A percentile compares a stretch with the other conserved stretches of the same genome.
Conservation (phyloP, 2,888 invertebrate genomes). For the Argynnis bischoffii region DNA sequence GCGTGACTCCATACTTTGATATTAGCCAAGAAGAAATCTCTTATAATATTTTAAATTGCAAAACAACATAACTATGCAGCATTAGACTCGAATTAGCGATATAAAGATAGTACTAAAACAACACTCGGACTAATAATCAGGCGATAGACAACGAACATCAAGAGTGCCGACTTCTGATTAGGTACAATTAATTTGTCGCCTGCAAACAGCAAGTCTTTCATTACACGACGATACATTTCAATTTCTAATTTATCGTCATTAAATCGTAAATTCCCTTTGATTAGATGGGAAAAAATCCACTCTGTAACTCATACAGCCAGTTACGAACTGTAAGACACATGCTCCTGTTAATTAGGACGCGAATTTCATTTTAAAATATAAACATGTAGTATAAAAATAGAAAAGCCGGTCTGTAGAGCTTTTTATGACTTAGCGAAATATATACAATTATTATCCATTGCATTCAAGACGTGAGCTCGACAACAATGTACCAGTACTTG, state of each 20-base stretch:
- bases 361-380: constrained; percentile 31
- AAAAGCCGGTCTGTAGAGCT: constrained; percentile 15
- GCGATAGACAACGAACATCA: constrained; percentile 39
- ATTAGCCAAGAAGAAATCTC: background rate
- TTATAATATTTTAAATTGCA: constrained; percentile 1
- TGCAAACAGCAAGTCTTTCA: constrained; percentile 48
- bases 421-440: constrained; percentile 17
- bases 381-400: constrained; percentile 24
- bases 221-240: constrained; percentile 41
- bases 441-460: constrained; percentile 13
- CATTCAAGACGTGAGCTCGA: constrained; percentile 6
- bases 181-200: constrained; percentile 67
- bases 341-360: constrained; percentile 33
- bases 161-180: constrained; percentile 64
- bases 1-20: background rate
- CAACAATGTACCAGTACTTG: constrained; percentile 9
- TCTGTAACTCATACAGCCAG: constrained; percentile 25
- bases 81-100: constrained; percentile 17
- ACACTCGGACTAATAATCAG: constrained; percentile 27
- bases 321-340: constrained; percentile 30
- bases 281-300: constrained; percentile 35
- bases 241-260: constrained; percentile 41
- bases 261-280: constrained; percentile 35
- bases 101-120: constrained; percentile 23
- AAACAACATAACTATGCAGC: constrained; percentile 15